phyloP scores from a whole-genome alignment of 2,113 vertebrate genomes.

The Centropristis striata region DNA sequence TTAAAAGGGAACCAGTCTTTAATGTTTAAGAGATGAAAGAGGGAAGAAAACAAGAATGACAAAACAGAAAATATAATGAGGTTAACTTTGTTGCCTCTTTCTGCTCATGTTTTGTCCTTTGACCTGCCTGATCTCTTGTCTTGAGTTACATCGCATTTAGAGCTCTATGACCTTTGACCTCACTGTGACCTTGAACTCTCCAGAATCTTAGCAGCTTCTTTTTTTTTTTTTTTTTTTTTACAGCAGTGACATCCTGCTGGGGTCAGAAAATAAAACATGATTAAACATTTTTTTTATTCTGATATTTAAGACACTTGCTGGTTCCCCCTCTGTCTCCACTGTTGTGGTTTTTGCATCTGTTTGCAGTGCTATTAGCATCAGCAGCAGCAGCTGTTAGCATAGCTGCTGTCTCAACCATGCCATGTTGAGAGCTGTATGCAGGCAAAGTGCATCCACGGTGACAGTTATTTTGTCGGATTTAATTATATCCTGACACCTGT shows the following conservation, averaged over 20 bases:
- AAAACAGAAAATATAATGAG: background rate
- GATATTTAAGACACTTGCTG: background rate
- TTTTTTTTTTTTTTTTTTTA: background rate
- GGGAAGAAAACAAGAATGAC: background rate
- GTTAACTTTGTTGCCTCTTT: background rate
- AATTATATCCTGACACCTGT: no score
- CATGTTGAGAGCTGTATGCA: no score
- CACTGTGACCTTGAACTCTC: constrained; percentile 47
- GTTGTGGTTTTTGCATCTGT: no score
- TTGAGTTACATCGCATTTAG: constrained; percentile 67
- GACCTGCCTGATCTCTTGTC: constrained; percentile 39
- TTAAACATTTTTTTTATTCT: background rate
- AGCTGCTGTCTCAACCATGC: no score
- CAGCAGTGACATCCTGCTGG: background rate
- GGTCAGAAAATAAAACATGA: background rate
- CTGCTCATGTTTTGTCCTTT: constrained; percentile 60
- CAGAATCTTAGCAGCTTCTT: background rate
- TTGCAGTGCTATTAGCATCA: no score
- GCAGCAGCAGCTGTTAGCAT: no score
- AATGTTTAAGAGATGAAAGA: background rate
- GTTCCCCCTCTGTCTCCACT: background rate
- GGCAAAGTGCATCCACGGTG: no score
- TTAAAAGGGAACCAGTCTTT: background rate
- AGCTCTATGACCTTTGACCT: constrained; percentile 59
- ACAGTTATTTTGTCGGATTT: no score